Base-by-base conservation (phyloP, 2,113 vertebrate species). In the Grus americana region DNA sequence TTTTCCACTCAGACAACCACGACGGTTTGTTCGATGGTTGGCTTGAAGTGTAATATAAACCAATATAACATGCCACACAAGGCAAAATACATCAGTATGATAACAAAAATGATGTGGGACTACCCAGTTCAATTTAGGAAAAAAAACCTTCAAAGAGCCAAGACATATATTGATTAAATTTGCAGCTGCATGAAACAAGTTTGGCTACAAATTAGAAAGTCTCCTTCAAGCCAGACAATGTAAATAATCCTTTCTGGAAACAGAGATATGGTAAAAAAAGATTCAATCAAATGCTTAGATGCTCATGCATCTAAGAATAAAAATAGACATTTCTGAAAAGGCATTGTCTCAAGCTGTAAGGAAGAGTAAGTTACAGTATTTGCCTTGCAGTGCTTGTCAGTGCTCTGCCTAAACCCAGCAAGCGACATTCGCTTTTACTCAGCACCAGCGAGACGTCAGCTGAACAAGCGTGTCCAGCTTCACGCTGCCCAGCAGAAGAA, bases 241-340 rank as follows among this genome's bases (percentile, higher is more conserved):
- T 15, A 79, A 90, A 91, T 71, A 90, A 81, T 3, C 12, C 30
- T 42, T 86, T 80, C 70, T 92, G 57, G 38, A 92, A 94, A 68
- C 11, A 63, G 32, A 6, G 61, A 88, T 68, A 88, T 1, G 20
- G 52, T 79, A 63, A 87, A 90, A 72, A 49, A 27, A 15, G 1
- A 74, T 50, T 75, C 52, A 59, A 9, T n/a, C 49, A 67, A 63
- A 80, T 9, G 10, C 42, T 36, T 36, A 36, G 36, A 36, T 86
- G n/a, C 26, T 67, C 38, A 14, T 12, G 20, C 5, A 6, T 32
- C 17, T 26, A 74, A 34, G 38, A 73, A 70, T 29, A 88, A 91
- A 93, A 82, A 55, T 4, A 94, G 58, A 23, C 30, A 44, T 52
- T 82, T 85, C 61, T 63, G 34, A 90, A 85, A 80, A 79, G 0